Percentiles rank a stretch among this genome's conserved stretches.
phyloP scores from a whole-genome alignment of 2,113 vertebrate genomes.

The Oryzias celebensis region DNA sequence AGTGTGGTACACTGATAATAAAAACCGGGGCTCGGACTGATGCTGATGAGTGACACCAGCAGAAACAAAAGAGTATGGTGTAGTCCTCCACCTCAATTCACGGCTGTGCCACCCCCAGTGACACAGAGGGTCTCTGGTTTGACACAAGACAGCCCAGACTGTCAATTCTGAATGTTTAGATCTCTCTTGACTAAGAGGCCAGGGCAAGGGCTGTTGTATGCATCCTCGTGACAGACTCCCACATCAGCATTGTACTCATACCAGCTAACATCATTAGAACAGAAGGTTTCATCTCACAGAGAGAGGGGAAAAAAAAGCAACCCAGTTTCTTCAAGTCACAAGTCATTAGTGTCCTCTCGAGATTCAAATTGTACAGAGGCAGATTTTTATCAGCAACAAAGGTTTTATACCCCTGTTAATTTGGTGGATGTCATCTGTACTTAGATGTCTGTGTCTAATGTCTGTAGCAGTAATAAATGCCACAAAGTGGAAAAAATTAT shows the following conservation, averaged over 20 bases:
- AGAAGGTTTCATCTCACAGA: constrained; percentile 72
- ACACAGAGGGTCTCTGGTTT: constrained; percentile 70
- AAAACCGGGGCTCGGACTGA: constrained; percentile 65
- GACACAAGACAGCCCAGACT: constrained; percentile 77
- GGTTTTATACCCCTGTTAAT: constrained; percentile 76
- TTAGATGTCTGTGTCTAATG: constrained; percentile 76
- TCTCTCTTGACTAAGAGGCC: constrained; percentile 77
- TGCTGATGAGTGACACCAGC: constrained; percentile 69
- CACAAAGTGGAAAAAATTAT: constrained; percentile 62
- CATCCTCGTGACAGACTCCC: constrained; percentile 73
- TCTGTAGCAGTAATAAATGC: constrained; percentile 71
- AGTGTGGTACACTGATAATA: constrained; percentile 26
- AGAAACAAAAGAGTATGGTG: constrained; percentile 71
- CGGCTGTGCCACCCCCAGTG: constrained; percentile 58
- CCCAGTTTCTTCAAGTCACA: constrained; percentile 78
- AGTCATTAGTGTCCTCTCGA: constrained; percentile 75
- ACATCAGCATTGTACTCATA: constrained; percentile 76
- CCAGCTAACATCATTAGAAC: constrained; percentile 77
- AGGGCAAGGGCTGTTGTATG: constrained; percentile 73
- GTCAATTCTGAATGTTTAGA: constrained; percentile 75
- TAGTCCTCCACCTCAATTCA: constrained; percentile 65
- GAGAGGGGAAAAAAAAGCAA: constrained; percentile 53
- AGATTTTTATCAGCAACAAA: constrained; percentile 69
- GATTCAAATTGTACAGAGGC: constrained; percentile 74
- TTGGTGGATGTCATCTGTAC: constrained; percentile 75